Conservation (phyloP, 2,888 invertebrate species). For the Fragum sueziense region DNA sequence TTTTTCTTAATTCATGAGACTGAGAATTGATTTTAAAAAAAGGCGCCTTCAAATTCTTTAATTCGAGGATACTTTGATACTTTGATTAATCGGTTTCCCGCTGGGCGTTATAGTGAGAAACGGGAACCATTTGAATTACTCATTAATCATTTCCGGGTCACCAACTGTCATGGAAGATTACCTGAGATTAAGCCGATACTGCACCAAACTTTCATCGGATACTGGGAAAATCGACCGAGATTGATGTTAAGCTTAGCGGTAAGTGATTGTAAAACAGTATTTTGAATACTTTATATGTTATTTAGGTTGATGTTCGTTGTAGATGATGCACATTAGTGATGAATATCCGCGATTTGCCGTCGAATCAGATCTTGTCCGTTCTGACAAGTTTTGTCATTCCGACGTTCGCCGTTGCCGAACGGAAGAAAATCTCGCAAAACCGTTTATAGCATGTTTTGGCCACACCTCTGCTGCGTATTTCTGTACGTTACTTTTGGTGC, state of each 20-base stretch:
- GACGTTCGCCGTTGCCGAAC: not conserved
- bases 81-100: not conserved
- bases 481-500: not conserved
- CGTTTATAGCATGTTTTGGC: not conserved
- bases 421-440: not conserved
- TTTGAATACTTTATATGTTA: not conserved
- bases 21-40: not conserved
- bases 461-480: not conserved
- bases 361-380: not conserved
- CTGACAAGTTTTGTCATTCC: not conserved
- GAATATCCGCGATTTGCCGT: not conserved
- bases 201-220: not conserved
- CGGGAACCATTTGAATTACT: not conserved
- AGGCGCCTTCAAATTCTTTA: not conserved
- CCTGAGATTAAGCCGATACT: not conserved
- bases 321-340: not conserved
- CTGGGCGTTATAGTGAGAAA: not conserved
- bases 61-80: not conserved
- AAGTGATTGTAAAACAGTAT: not conserved
- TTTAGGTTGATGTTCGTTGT: not conserved
- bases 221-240: not conserved
- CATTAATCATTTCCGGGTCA: not conserved
- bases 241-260: not conserved
- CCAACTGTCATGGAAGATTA: conserved; percentile 2
- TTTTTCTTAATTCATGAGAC: not conserved